phyloP scores from a whole-genome alignment of 2,797 vertebrate species.

The Rhynchotus rufescens region DNA sequence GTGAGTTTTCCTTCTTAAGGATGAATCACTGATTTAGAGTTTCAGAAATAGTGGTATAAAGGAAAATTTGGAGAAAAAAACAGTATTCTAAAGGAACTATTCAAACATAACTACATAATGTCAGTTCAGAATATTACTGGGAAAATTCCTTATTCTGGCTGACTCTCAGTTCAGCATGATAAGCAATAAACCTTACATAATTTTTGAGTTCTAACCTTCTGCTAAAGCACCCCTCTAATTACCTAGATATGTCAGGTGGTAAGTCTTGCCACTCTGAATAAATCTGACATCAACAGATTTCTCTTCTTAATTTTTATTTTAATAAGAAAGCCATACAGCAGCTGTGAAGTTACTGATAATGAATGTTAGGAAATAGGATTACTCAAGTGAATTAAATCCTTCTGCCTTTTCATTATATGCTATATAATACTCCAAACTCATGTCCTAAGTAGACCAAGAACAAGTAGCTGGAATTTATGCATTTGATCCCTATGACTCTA shows the following conservation, averaged over 20 bases:
- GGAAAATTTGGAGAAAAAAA: background rate
- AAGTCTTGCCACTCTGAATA: slow-evolving; percentile 40
- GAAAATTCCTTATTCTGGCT: background rate
- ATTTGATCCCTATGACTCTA: background rate
- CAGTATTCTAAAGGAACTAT: background rate
- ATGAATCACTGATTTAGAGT: background rate
- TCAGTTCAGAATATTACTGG: background rate
- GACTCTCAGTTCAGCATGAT: slow-evolving; percentile 11
- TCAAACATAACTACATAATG: background rate
- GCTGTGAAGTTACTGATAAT: slow-evolving; percentile 68
- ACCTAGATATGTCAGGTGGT: slow-evolving; percentile 22
- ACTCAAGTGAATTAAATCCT: slow-evolving; percentile 66
- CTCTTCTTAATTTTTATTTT: slow-evolving; percentile 57
- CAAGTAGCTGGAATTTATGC: slow-evolving; percentile 9
- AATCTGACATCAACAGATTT: slow-evolving; percentile 60
- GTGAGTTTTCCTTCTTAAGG: background rate
- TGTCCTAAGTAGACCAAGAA: slow-evolving; percentile 10
- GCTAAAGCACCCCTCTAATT: slow-evolving; percentile 21
- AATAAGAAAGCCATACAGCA: slow-evolving; percentile 48
- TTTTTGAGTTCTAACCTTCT: slow-evolving; percentile 33
- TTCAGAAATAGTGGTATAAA: background rate
- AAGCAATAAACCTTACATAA: slow-evolving; percentile 17
- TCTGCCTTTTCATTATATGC: slow-evolving; percentile 28
- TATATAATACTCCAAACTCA: background rate
- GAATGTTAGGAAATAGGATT: slow-evolving; percentile 61